Conservation (phyloP, 1,140 invertebrate genomes). For the Rhopalosiphum maidis region DNA sequence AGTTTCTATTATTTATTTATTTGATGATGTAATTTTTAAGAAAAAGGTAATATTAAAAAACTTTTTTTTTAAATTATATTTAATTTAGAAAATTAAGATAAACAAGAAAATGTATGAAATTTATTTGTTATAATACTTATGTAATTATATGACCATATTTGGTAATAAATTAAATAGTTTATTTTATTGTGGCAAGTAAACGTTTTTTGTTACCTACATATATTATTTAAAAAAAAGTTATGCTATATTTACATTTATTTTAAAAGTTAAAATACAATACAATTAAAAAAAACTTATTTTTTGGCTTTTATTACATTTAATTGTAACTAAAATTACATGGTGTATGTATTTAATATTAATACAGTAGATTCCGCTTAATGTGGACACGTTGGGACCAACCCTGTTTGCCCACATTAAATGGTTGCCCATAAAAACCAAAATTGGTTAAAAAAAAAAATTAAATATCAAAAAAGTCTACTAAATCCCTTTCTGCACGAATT, state of each 20-base stretch:
- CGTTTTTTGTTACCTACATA: background rate
- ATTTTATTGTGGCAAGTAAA: background rate
- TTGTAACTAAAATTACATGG: background rate
- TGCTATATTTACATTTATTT: background rate
- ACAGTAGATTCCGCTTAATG: no score
- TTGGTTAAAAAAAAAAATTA: no score
- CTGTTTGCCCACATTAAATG: no score
- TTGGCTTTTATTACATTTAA: background rate
- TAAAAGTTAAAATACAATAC: background rate
- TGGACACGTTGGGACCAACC: no score
- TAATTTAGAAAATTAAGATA: background rate
- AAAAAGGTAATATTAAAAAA: background rate
- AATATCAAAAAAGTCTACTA: no score
- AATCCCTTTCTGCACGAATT: no score
- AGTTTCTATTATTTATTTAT: background rate
- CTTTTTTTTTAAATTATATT: background rate
- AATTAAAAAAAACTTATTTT: background rate
- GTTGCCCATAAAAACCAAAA: no score
- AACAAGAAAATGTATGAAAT: background rate
- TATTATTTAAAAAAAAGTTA: background rate
- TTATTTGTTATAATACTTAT: background rate
- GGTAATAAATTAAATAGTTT: background rate
- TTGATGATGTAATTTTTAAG: background rate
- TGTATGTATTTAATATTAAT: background rate
- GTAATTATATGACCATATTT: background rate